Evolutionary conservation across 2,797 vertebrate species (phyloP), one percentile per base, ranked within the genome.

Genomic region (Otolemur crassicaudatus): DNA sequence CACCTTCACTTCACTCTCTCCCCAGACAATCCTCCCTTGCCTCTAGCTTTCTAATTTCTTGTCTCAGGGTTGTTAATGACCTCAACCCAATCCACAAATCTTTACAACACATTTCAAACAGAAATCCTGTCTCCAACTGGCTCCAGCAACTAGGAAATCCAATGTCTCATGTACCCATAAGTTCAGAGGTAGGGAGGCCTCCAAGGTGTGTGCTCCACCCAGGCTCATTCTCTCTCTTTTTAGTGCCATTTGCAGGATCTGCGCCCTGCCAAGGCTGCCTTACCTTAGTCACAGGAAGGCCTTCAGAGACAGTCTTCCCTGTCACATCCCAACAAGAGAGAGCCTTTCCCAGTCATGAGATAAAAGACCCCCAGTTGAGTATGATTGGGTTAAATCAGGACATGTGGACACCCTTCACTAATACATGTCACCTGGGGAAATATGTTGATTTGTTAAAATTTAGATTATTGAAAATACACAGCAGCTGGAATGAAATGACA

Each of bases 361-460:
- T 13, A 17, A 86, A 67, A 91, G n/a, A 83, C 31, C 34, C n/a
- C 89, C 53, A 14, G 5, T 25, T 90, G 65, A 69, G 3, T 11
- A 19, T 75, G 5, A 92, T 27, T 80, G 61, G 29, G 40, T 49
- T 88, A 37, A 85, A 11, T 40, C 53, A 31, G 75, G 69, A 37
- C 83, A 83, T 1, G 0, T 37, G 43, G 7, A 77, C 40, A 61
- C 2, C 0, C 22, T 80, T 61, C 53, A 46, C 56, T 82, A 83
- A 86, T 70, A 58, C 69, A 92, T 85, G 20, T 82, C 65, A 94
- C 31, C 34, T 70, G 17, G 31, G 19, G 13, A 95, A 91, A 87
- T 80, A 19, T 53, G 58, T 0, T 0, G 7, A 31, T 4, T 72
- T 0, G 17, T 16, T 29, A 61, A 90, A 80, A 72, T 20, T 65